phyloP scores from a whole-genome alignment of 2,888 invertebrate genomes.

The Sarcophaga variegata region DNA sequence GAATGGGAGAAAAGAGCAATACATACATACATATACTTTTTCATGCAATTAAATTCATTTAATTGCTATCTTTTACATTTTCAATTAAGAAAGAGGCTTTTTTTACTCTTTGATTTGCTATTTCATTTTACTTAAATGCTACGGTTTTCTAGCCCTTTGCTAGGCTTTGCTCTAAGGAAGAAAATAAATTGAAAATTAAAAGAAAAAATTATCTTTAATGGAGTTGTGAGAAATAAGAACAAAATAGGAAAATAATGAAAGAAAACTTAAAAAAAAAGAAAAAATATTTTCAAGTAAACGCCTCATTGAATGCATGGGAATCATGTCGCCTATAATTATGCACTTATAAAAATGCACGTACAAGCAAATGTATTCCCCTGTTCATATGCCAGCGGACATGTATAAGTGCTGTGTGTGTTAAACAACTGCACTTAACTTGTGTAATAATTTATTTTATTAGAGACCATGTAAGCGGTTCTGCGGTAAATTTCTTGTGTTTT shows the following conservation, averaged over 20 bases:
- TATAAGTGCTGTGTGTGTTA: not conserved
- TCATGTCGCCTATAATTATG: conserved; percentile 34
- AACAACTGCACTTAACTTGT: not conserved
- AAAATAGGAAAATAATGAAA: not conserved
- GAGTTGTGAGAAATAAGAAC: not conserved
- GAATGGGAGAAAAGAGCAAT: not conserved
- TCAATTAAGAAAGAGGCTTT: conserved; percentile 47
- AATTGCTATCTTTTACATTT: conserved; percentile 65
- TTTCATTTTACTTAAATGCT: conserved; percentile 23
- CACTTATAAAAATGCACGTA: conserved; percentile 6
- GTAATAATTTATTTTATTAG: conserved; percentile 5
- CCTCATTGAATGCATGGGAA: conserved; percentile 27
- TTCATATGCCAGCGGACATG: not conserved
- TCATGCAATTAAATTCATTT: conserved; percentile 56
- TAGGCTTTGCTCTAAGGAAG: not conserved
- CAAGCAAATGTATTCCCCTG: not conserved
- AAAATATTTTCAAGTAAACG: conserved; percentile 29
- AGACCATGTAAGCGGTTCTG: too few relatives aligned
- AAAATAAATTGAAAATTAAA: conserved; percentile 39
- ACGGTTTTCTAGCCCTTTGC: not conserved
- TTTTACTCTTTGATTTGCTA: not conserved
- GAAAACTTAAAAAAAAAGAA: not conserved
- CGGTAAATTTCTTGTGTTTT: too few relatives aligned
- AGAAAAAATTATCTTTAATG: not conserved
- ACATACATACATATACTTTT: not conserved